Evolutionary conservation across 1,140 invertebrate genomes (phyloP).

Genomic region (Drosophila ogumai): DNA sequence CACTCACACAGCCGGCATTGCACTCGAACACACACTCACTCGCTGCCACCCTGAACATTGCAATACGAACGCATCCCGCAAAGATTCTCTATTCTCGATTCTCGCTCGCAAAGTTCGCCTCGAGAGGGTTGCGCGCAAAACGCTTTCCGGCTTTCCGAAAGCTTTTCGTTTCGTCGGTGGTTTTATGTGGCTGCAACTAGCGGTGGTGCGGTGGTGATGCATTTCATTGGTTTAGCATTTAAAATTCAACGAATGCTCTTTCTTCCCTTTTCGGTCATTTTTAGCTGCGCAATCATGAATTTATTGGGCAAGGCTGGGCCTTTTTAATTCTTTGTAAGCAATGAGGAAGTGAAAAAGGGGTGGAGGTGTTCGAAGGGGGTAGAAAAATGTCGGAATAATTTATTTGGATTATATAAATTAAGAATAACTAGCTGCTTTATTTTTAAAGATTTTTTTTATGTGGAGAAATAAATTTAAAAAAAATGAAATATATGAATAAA

Average conservation of each 20-base stretch:
- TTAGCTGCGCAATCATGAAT: conserved; percentile 68
- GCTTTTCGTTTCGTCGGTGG: conserved; percentile 22
- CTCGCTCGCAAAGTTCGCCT: conserved; percentile 57
- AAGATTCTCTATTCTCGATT: conserved; percentile 38
- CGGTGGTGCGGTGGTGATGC: conserved; percentile 15
- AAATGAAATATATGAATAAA: no score
- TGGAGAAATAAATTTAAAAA: no score
- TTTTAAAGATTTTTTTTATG: no score
- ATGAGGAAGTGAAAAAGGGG: background rate
- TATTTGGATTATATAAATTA: conserved; percentile 11
- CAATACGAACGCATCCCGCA: conserved; percentile 33
- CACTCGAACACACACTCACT: conserved; percentile 6
- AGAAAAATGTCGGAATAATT: background rate
- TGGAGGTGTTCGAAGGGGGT: background rate
- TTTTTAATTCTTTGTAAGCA: conserved; percentile 12
- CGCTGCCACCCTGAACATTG: conserved; percentile 54
- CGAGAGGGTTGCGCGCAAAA: conserved; percentile 58
- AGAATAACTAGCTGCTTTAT: background rate
- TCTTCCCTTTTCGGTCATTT: conserved; percentile 25
- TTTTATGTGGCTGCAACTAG: conserved; percentile 22
- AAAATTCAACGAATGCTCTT: conserved; percentile 11
- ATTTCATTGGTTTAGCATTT: conserved; percentile 41
- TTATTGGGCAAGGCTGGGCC: conserved; percentile 73
- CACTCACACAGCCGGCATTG: conserved; percentile 29
- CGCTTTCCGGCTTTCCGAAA: conserved; percentile 49